phyloP scores from a whole-genome alignment of 2,113 vertebrate species.

The Sakesphorus luctuosus region DNA sequence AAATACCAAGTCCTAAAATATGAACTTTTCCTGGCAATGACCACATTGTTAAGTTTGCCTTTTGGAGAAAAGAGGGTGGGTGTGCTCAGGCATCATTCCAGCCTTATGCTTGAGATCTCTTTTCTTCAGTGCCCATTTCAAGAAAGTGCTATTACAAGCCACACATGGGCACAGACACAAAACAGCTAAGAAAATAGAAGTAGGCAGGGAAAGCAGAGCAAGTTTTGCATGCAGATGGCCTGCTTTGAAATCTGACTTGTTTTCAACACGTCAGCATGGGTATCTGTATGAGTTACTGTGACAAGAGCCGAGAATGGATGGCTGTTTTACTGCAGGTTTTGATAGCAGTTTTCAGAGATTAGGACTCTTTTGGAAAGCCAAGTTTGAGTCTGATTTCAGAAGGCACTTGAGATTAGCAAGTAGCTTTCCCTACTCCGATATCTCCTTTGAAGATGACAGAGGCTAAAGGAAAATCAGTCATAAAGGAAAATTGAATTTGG shows the following conservation, averaged over 20 bases:
- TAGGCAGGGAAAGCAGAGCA: neutral
- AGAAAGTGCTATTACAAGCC: neutral
- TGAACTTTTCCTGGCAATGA: neutral
- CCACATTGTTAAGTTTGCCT: neutral
- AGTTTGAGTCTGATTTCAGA: neutral
- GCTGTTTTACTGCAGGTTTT: neutral
- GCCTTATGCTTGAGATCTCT: neutral
- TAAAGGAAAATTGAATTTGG: neutral
- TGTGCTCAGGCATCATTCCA: neutral
- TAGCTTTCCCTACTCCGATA: neutral
- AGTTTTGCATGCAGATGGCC: neutral
- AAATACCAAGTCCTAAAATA: neutral
- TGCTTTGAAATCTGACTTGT: neutral
- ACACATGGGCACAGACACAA: neutral
- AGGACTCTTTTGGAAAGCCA: neutral
- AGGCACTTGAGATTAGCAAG: neutral
- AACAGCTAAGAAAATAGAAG: neutral
- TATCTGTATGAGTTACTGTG: neutral
- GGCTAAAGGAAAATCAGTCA: neutral
- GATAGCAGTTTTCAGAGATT: neutral
- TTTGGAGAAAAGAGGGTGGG: neutral
- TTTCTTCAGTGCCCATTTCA: neutral
- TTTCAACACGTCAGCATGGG: neutral
- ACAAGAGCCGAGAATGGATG: neutral
- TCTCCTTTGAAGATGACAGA: neutral